Evolutionary conservation across 2,113 vertebrate genomes (phyloP), one percentile per base, ranked within the genome.

Genomic region (Chaetura pelagica): DNA sequence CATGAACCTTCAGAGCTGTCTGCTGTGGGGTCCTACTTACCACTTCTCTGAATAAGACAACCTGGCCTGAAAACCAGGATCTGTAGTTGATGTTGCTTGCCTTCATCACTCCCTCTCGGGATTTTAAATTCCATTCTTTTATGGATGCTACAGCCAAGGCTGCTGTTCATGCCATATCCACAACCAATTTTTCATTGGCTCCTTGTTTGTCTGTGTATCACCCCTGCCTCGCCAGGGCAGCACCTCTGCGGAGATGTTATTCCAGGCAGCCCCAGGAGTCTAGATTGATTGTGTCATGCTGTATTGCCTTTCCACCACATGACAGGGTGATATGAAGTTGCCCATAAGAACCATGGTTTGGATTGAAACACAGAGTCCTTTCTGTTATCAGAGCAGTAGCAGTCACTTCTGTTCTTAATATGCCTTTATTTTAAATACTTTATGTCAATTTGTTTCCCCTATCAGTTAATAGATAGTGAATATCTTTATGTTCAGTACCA

Each of bases 301-400:
- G 12, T 26, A 26, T 54, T 72, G 42, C 35, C 11, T 17, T 23
- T 79, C 22, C 17, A 68, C 22, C 32, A 16, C 32, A 18, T 51
- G 32, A 57, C 15, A 32, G 14, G 6, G 11, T 79, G 40, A 38
- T 42, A 42, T 42, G 40, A 90, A 61, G 30, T 85, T 93, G 35
- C 38, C 42, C 4, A 0, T 63, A 26, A 51, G 58, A 82, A 6
- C n/a, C 14, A 4, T 17, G 0, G 1, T 72, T 11, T 3, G 8
- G 10, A 26, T 91, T 27, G 32, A 75, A 78, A 79, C 34, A 46
- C 44, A 55, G 67, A 57, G 12, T 72, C 54, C 15, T 30, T 0
- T 51, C 44, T 82, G 13, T 68, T 87, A 68, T 15, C 29, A 85
- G 52, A 72, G 34, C 7, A 42, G 51, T 81, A 80, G 24, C 58